Conservation (phyloP, 2,888 invertebrate species). For the Drosophila mayaguana region DNA sequence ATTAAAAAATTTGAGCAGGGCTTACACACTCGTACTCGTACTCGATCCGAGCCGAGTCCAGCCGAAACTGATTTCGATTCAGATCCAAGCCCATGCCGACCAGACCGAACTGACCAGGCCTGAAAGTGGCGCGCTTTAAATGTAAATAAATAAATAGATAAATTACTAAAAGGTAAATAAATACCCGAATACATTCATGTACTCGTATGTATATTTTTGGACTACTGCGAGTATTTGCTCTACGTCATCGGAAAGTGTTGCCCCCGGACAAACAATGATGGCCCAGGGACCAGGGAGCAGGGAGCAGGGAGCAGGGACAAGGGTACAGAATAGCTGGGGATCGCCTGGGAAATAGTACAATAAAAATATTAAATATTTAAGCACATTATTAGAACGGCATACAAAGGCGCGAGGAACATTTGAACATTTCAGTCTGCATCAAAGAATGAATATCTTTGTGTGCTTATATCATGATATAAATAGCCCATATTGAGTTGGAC, state of each 20-base stretch:
- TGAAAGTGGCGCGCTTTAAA: constrained; percentile 73
- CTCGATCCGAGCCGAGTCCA: constrained; percentile 8
- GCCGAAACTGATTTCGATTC: constrained; percentile 20
- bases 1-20: constrained; percentile 66
- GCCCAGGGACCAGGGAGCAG: constrained; percentile 12
- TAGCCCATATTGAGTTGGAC: constrained; percentile 38
- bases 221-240: constrained; percentile 62
- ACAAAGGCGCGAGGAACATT: constrained; percentile 42
- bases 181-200: constrained; percentile 51
- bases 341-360: constrained; percentile 65
- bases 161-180: constrained; percentile 81
- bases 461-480: constrained; percentile 34
- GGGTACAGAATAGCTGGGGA: constrained; percentile 53
- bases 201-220: constrained; percentile 52
- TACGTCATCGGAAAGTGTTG: constrained; percentile 61
- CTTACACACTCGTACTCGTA: constrained; percentile 38
- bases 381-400: constrained; percentile 77
- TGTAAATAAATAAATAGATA: constrained; percentile 80
- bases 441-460: constrained; percentile 38
- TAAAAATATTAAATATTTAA: constrained; percentile 78
- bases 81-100: constrained; percentile 22
- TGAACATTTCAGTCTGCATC: constrained; percentile 37
- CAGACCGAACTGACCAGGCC: constrained; percentile 46
- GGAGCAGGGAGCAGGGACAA: constrained; percentile 16
- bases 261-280: constrained; percentile 58